These are phyloP conservation scores for Myotis planiceps DNA, from an alignment of 2,797 vertebrate species.

Conservation along the genomic window DNA sequence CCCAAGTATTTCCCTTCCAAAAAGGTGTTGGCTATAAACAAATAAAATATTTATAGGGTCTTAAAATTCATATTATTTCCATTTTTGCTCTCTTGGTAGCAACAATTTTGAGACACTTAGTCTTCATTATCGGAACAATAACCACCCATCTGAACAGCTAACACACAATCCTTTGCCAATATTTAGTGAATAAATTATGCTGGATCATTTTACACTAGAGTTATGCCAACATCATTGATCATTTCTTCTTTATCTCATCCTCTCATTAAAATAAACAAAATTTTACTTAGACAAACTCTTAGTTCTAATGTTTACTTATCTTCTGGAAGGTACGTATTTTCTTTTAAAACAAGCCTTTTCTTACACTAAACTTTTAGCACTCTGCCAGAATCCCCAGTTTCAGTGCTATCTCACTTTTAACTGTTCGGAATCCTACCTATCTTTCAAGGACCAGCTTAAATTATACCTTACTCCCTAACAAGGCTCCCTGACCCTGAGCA, in stretches of 20 bases:
- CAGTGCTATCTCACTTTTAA: not conserved
- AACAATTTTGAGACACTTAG: conserved; percentile 56
- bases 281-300: not conserved
- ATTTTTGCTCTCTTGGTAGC: conserved; percentile 39
- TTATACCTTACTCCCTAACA: not conserved
- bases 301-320: not conserved
- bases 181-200: conserved; percentile 47
- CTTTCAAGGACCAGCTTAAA: not conserved
- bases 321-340: not conserved
- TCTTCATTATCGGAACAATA: conserved; percentile 61
- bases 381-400: not conserved
- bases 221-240: not conserved
- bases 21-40: conserved; percentile 32
- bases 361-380: not conserved
- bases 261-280: not conserved
- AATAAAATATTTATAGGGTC: conserved; percentile 66
- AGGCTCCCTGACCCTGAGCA: not conserved
- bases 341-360: conserved; percentile 29
- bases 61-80: conserved; percentile 37
- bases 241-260: not conserved
- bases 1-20: not conserved
- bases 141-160: conserved; percentile 54
- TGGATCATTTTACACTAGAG: conserved; percentile 10
- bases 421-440: not conserved
- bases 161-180: conserved; percentile 23